Base-by-base conservation (phyloP, 2,113 vertebrate species). In the Ciconia stormi region DNA sequence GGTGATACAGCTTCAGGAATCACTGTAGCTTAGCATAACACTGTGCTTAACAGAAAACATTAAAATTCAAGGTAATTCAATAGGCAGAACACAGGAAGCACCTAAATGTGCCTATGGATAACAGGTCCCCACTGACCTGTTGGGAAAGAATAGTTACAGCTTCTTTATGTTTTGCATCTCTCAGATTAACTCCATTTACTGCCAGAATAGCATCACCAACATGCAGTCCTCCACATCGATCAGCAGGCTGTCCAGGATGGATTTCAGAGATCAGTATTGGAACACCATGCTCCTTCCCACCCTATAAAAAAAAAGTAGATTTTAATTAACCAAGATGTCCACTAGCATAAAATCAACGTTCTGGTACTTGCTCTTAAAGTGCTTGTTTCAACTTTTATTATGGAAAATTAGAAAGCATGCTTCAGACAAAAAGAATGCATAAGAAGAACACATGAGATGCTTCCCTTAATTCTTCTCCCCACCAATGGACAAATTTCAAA, bases 201-300 rank as follows among this genome's bases (percentile, higher is more conserved):
- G 99, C 99, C 58, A 99, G 96, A 97, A 99, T 99, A 90, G 99
- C 99, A 67, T 99, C 99, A 44, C 99, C 99, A 15, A 99, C 99
- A 22, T 99, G 99, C 9, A 99, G 98, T 19, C 99, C 99, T 78
- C 99, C 99, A 80, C 99, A 99, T 46, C 99, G 96, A 95, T 99
- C 99, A 49, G 99, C 99, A 30, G 99, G 99, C 44, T 99, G 99
- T 29, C 98, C 97, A 8, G 99, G 99, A 74, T 99, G 99, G 91
- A 99, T 99, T 98, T 99, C 99, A 38, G 99, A 99, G 89, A 99
- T 99, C 62, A 99, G 98, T 90, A 99, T 99, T 74, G 99, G 99
- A 92, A 99, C 99, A 7, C 99, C 99, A 16, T 99, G 99, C 87
- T 99, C 99, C 95, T 99, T 99, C 70, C 99, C 99, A 59, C 99